A percentile compares a stretch with the other conserved stretches of the same genome.
Evolutionary conservation across 2,113 vertebrate genomes (phyloP).

Genomic region (Archocentrus centrarchus): DNA sequence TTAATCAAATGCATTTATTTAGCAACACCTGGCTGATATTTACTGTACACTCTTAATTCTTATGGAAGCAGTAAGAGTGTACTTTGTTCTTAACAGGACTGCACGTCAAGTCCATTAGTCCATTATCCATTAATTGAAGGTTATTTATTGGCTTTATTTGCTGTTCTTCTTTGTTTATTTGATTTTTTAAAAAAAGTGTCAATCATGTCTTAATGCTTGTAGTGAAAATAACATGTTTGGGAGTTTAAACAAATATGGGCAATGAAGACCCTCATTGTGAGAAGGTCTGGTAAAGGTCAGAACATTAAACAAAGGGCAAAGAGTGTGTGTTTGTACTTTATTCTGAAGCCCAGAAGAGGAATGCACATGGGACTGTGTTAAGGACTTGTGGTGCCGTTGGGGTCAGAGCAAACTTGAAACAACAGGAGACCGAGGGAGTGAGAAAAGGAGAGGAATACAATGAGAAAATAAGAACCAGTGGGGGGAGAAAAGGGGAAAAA

Average conservation of each 20-base stretch:
- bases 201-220: not conserved
- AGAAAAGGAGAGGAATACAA: slow-evolving; percentile 41
- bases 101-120: not conserved
- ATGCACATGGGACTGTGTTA: slow-evolving; percentile 73
- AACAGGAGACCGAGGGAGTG: slow-evolving; percentile 51
- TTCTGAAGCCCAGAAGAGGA: slow-evolving; percentile 71
- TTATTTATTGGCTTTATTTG: not conserved
- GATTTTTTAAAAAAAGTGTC: not conserved
- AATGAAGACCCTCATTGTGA: slow-evolving; percentile 17
- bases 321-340: slow-evolving; percentile 75
- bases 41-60: too few species aligned
- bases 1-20: not conserved
- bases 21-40: too few species aligned
- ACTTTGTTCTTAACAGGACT: too few species aligned
- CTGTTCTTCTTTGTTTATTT: not conserved
- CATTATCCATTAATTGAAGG: not conserved
- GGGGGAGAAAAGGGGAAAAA: not conserved
- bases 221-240: not conserved
- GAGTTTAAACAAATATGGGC: slow-evolving; percentile 27
- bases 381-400: slow-evolving; percentile 26
- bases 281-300: slow-evolving; percentile 52
- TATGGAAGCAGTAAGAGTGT: too few species aligned
- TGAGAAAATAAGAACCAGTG: slow-evolving; percentile 25
- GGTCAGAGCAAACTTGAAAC: slow-evolving; percentile 53
- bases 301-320: slow-evolving; percentile 48